Percentiles rank a stretch among this genome's conserved stretches.
phyloP scores from a whole-genome alignment of 1,140 invertebrate species.

The Macrotrachela quadricornifera region DNA sequence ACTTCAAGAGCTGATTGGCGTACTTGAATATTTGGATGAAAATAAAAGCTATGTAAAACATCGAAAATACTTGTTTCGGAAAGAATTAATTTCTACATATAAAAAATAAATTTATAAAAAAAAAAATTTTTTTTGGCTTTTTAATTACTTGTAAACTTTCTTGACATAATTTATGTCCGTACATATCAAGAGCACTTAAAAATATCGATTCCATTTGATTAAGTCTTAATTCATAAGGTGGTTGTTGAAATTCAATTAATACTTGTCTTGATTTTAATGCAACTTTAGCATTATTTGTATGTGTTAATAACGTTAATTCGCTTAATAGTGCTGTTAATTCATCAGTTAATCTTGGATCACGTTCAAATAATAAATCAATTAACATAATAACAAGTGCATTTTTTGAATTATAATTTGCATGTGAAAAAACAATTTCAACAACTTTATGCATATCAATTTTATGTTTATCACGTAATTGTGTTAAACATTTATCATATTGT shows the following conservation, averaged over 20 bases:
- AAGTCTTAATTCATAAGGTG: background rate
- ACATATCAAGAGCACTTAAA: slow-evolving; percentile 88
- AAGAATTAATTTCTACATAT: slow-evolving; percentile 53
- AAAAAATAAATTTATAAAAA: too few relatives aligned
- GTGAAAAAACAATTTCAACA: slow-evolving; percentile 78
- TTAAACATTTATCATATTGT: slow-evolving; percentile 91
- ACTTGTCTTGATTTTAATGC: slow-evolving; percentile 67
- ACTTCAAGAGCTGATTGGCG: slow-evolving; percentile 74
- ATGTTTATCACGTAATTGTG: slow-evolving; percentile 61
- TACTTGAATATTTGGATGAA: slow-evolving; percentile 66
- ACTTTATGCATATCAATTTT: slow-evolving; percentile 77
- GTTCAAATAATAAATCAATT: slow-evolving; percentile 45
- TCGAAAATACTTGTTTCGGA: slow-evolving; percentile 95
- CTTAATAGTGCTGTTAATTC: slow-evolving; percentile 75
- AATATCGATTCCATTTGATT: slow-evolving; percentile 74
- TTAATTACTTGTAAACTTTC: slow-evolving; percentile 51
- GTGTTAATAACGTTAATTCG: slow-evolving; percentile 74
- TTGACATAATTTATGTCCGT: slow-evolving; percentile 87
- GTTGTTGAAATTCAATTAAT: slow-evolving; percentile 9
- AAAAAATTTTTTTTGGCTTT: too few relatives aligned
- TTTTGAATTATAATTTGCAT: slow-evolving; percentile 73
- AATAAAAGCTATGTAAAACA: slow-evolving; percentile 95
- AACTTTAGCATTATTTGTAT: slow-evolving; percentile 80
- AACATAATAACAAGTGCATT: slow-evolving; percentile 38
- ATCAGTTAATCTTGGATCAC: slow-evolving; percentile 82